phyloP scores from a whole-genome alignment of 2,888 invertebrate genomes.

The Caenorhabditis afra region DNA sequence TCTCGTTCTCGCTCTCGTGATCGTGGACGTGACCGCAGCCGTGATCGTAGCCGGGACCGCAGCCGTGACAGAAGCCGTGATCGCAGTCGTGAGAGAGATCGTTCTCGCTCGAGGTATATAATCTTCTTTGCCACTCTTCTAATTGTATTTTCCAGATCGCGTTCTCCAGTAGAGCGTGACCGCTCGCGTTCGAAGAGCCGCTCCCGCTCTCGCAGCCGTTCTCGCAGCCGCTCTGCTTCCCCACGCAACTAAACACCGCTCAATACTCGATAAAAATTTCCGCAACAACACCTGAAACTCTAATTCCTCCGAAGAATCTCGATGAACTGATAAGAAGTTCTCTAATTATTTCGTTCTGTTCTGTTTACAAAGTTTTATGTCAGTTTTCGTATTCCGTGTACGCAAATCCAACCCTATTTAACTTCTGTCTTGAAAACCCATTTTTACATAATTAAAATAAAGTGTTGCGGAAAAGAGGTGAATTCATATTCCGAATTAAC shows the following conservation, averaged over 20 bases:
- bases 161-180: conserved; percentile 54
- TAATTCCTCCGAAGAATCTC: conserved; percentile 53
- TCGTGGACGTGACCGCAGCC: conserved; percentile 61
- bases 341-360: conserved; percentile 39
- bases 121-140: neutral
- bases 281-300: conserved; percentile 22
- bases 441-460: conserved; percentile 20
- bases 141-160: conserved; percentile 44
- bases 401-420: neutral
- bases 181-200: conserved; percentile 63
- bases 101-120: conserved; percentile 60
- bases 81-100: conserved; percentile 50
- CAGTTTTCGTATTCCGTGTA: neutral
- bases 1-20: conserved; percentile 59
- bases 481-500: neutral
- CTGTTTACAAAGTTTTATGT: conserved; percentile 41
- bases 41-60: conserved; percentile 51
- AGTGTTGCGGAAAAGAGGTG: conserved; percentile 25
- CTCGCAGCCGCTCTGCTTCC: conserved; percentile 60
- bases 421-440: conserved; percentile 13
- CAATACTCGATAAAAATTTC: conserved; percentile 19
- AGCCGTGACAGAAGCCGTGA: conserved; percentile 50
- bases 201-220: conserved; percentile 59
- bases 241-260: conserved; percentile 43
- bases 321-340: conserved; percentile 29